These are phyloP conservation scores for Eucidaris tribuloides DNA, from an alignment of 35 echinoderm and acorn worm species.

Conservation along the genomic window DNA sequence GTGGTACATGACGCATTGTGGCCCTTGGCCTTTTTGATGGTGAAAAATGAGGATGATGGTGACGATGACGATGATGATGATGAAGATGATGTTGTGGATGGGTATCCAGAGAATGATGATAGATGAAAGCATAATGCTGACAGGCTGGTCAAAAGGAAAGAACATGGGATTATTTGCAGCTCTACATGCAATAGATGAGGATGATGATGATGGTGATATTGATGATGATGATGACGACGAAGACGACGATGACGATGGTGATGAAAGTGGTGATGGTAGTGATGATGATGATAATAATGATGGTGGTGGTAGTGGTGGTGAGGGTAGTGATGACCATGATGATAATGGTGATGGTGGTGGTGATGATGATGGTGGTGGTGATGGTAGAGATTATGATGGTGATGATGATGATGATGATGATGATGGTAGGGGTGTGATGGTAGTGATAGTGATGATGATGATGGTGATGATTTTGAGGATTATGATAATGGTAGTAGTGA, in stretches of 20 bases:
- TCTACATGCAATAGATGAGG: no score
- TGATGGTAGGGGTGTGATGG: neutral
- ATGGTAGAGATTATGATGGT: neutral
- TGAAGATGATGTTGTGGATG: neutral
- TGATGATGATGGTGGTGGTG: neutral
- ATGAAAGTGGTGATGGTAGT: neutral
- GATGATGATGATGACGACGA: neutral
- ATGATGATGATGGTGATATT: neutral
- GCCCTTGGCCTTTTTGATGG: neutral
- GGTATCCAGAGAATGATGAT: neutral
- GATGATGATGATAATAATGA: neutral
- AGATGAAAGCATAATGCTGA: neutral
- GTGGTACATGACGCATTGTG: no score
- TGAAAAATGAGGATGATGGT: neutral
- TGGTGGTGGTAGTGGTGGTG: neutral
- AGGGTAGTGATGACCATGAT: neutral
- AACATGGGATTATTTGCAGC: no score
- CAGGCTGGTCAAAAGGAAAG: neutral
- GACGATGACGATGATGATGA: neutral
- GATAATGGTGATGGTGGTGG: neutral
- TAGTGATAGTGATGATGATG: no score
- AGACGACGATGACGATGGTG: neutral
- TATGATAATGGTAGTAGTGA: no score
- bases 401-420: neutral
- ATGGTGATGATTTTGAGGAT: no score